Base-by-base conservation (phyloP, 1,140 invertebrate species). In the Listronotus bonariensis region DNA sequence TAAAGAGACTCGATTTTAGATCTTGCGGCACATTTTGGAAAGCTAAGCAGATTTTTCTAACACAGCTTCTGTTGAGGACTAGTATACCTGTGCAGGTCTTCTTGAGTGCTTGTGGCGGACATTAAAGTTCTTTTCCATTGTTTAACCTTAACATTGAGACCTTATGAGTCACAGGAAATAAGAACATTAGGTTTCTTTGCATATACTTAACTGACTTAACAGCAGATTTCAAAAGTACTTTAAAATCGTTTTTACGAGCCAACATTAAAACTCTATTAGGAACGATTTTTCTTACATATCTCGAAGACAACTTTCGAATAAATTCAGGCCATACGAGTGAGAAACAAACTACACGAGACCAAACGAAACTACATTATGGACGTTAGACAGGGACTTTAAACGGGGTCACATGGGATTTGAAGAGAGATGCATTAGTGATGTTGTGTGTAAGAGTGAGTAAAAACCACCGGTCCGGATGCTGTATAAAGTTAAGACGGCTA, bases 201-300 rank as follows among this genome's bases (percentile, higher is more conserved):
- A 26, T 26, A 26, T 1, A 5, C n/a, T n/a, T 26, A 26, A 26
- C 5, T 26, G 32, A 34, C 9, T 34, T 34, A 34, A 36, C 11
- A 7, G 8, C 6, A 49, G 18, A 49, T 49, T 26, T 49, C 8
- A 26, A 49, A 49, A 36, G 1, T 1, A 36, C 34, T 36, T 36
- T 49, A n/a, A 18, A 9, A 49, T 49, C 46, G 18, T 49, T 20
- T 18, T 40, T 34, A 34, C 20, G 26, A 54, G 34, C 12, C 18
- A n/a, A 31, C 18, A 52, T 52, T 52, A 52, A 52, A 38, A 54
- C 5, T 38, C 31, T 38, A 54, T 54, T 54, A 54, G 18, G 49
- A 14, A 36, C 52, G 12, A 54, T 54, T 54, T 54, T 54, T 54
- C 52, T 54, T 12, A 14, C 18, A 54, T 54, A 54, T 40, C 52